phyloP scores from a whole-genome alignment of 2,797 vertebrate genomes.

The Aeoliscus strigatus region DNA sequence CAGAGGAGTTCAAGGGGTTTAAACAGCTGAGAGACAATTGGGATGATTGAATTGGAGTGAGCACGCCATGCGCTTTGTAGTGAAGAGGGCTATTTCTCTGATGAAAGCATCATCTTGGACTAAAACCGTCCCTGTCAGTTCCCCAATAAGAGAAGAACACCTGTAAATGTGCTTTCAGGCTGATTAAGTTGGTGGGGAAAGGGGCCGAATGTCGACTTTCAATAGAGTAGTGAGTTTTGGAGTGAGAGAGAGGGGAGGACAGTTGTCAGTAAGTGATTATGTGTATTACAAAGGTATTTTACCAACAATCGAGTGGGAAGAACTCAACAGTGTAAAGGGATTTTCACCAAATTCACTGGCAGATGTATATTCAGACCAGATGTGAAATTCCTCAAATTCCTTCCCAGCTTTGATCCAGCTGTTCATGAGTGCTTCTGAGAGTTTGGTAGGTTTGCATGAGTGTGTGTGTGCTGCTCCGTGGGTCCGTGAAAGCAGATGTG shows the following conservation, averaged over 20 bases:
- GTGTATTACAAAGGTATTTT: no score
- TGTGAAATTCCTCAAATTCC: slow-evolving; percentile 52
- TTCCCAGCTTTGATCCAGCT: slow-evolving; percentile 29
- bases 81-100: slow-evolving; percentile 43
- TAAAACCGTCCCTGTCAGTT: slow-evolving; percentile 41
- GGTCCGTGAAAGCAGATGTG: slow-evolving; percentile 40
- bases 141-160: slow-evolving; percentile 50
- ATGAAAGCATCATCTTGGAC: slow-evolving; percentile 57
- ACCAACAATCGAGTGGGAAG: no score
- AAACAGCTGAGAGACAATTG: slow-evolving; percentile 52
- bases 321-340: no score
- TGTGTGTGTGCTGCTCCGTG: slow-evolving; percentile 28
- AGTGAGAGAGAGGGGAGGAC: no score
- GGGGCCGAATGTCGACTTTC: slow-evolving; percentile 33
- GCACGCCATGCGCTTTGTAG: slow-evolving; percentile 55
- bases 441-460: not conserved
- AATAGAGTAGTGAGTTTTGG: slow-evolving; percentile 24
- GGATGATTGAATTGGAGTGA: slow-evolving; percentile 52
- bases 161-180: slow-evolving; percentile 65
- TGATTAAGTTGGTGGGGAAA: slow-evolving; percentile 46
- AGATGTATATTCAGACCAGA: slow-evolving; percentile 49
- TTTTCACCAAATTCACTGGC: no score
- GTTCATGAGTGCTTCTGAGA: slow-evolving; percentile 5
- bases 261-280: no score
- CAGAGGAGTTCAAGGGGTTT: slow-evolving; percentile 43